Conservation (phyloP, 2,888 invertebrate species). For the Margaritifera margaritifera region DNA sequence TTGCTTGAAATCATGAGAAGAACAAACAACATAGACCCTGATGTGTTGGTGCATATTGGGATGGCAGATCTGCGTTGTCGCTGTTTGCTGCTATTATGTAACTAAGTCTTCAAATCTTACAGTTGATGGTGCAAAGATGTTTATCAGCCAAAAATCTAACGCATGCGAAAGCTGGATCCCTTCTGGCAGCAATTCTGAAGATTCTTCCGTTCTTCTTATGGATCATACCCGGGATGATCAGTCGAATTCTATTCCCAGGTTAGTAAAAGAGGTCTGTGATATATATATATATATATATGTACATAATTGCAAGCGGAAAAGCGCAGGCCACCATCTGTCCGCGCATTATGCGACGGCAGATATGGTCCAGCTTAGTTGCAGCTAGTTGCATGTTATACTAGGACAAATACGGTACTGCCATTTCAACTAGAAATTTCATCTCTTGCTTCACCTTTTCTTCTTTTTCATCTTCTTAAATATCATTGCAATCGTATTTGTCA, state of each 20-base stretch:
- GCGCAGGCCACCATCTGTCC: not conserved
- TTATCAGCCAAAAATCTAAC: constrained; percentile 75
- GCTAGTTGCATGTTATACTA: too few relatives aligned
- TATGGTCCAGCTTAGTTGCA: too few relatives aligned
- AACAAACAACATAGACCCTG: too few relatives aligned
- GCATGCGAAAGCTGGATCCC: constrained; percentile 75
- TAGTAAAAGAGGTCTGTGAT: constrained; percentile 4
- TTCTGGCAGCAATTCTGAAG: constrained; percentile 75
- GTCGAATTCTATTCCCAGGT: constrained; percentile 74
- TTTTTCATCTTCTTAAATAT: too few relatives aligned
- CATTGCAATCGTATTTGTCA: too few relatives aligned
- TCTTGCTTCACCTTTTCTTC: too few relatives aligned
- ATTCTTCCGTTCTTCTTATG: constrained; percentile 74
- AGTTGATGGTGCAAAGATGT: constrained; percentile 76
- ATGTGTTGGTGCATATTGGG: too few relatives aligned
- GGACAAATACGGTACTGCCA: too few relatives aligned
- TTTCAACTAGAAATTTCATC: too few relatives aligned
- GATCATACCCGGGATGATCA: constrained; percentile 75
- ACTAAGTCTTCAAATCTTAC: constrained; percentile 9
- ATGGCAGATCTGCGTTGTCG: too few relatives aligned
- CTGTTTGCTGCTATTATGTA: too few relatives aligned
- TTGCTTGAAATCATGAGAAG: too few relatives aligned
- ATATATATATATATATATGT: not conserved
- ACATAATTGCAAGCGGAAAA: not conserved
- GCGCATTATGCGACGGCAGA: not conserved